A percentile compares a stretch with the other conserved stretches of the same genome.
Evolutionary conservation across 2,797 vertebrate species (phyloP).

Genomic region (Spondyliosoma cantharus): DNA sequence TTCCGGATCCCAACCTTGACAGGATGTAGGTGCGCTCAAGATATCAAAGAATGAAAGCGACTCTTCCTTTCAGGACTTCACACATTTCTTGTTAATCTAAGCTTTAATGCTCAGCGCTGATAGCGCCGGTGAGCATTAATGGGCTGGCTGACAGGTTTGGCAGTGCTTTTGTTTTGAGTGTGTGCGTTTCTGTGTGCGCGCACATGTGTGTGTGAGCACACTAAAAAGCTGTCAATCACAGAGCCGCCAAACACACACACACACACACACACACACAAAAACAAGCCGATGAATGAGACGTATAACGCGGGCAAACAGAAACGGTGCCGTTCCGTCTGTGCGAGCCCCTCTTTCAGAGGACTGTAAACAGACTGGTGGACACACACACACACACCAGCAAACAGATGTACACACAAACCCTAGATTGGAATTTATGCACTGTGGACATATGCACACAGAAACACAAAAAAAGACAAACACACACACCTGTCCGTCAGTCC

Average conservation of each 20-base stretch:
- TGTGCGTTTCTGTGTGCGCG: not conserved
- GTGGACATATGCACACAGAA: conserved; percentile 33
- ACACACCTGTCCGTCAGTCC: conserved; percentile 93
- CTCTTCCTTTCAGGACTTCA: conserved; percentile 21
- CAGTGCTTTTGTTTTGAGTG: conserved; percentile 17
- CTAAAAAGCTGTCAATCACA: conserved; percentile 50
- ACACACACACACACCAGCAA: conserved; percentile 36
- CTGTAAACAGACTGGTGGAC: conserved; percentile 65
- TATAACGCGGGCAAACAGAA: conserved; percentile 61
- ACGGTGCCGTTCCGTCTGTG: conserved; percentile 58
- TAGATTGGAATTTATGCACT: conserved; percentile 49
- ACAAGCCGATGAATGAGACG: conserved; percentile 36
- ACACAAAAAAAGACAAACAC: conserved; percentile 16
- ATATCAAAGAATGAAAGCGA: not conserved
- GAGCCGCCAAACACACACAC: conserved; percentile 28
- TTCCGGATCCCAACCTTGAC: not conserved
- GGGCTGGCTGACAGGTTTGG: conserved; percentile 34
- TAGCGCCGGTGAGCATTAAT: conserved; percentile 10
- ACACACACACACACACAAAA: conserved; percentile 33
- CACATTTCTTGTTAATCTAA: conserved; percentile 29
- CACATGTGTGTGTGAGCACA: conserved; percentile 13
- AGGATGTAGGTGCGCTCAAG: not conserved
- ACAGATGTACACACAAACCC: conserved; percentile 62
- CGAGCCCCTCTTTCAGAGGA: conserved; percentile 19
- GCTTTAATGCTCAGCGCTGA: conserved; percentile 10